A percentile compares a stretch with the other conserved stretches of the same genome.
Conservation (phyloP, 2,888 invertebrate genomes). For the Incurvaria masculella region DNA sequence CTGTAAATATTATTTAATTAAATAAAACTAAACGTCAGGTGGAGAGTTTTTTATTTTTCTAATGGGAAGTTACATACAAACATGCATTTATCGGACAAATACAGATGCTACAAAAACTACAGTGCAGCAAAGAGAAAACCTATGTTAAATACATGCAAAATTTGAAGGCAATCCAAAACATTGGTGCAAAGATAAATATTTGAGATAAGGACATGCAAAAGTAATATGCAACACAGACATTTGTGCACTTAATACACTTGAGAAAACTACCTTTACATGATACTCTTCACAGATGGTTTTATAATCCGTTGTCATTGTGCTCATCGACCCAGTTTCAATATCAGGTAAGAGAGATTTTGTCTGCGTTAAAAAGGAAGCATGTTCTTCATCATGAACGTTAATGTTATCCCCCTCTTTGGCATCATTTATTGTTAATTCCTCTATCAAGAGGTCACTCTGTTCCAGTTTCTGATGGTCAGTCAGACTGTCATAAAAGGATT, state of each 20-base stretch:
- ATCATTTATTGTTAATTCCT: conserved; percentile 38
- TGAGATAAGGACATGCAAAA: neutral
- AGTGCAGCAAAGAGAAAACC: conserved; percentile 4
- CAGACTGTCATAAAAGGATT: neutral
- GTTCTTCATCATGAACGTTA: conserved; percentile 23
- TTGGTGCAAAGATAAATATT: too few species aligned
- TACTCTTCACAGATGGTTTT: conserved; percentile 69
- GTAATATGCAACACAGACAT: conserved; percentile 14
- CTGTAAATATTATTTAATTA: too few species aligned
- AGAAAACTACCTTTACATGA: conserved; percentile 59
- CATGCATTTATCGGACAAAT: conserved; percentile 17
- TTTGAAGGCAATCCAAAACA: too few species aligned
- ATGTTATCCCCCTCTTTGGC: conserved; percentile 21
- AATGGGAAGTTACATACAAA: conserved; percentile 24
- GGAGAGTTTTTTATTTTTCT: neutral
- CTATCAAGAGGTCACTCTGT: conserved; percentile 36
- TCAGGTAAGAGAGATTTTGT: conserved; percentile 38
- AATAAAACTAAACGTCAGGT: neutral
- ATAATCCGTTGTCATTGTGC: conserved; percentile 66
- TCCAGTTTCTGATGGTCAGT: conserved; percentile 31
- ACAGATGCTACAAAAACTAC: conserved; percentile 1
- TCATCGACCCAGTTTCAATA: conserved; percentile 42
- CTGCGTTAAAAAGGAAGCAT: conserved; percentile 21
- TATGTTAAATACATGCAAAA: conserved; percentile 3
- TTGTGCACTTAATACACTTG: conserved; percentile 13